Evolutionary conservation across 2,113 vertebrate genomes (phyloP), one percentile per base, ranked within the genome.

Genomic region (Bujurquina vittata): DNA sequence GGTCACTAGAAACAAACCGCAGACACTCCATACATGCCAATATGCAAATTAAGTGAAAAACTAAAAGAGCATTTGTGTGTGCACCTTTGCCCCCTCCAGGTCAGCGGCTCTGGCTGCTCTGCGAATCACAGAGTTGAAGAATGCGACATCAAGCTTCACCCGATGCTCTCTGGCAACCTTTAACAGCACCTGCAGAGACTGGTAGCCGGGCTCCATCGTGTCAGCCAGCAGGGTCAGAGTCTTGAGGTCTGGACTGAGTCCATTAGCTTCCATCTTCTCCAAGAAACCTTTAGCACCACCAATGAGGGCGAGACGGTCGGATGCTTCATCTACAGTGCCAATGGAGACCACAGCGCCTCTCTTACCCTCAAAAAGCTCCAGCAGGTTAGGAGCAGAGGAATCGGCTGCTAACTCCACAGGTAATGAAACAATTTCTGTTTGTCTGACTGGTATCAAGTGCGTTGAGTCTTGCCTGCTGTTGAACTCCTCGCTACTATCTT

Each of bases 51-150:
- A 49, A 49, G 46, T 49, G 3, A 49, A 15, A 49, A 9, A 49
- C 15, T 5, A 46, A 46, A 46, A 62, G 14, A 26, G 22, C 40
- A 35, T 72, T n/a, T 26, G 52, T 23, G 54, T 60, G 18, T 23
- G 92, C 81, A 99, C 98, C 98, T 97, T 97, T 1, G 97, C 97
- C 11, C 94, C 96, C 17, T 96, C 92, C 56, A 97, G 88, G 80
- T 97, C 95, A 29, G 95, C 94, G 7, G 61, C 81, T 92, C 93
- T 97, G 61, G 97, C 97, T 40, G 94, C 94, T 87, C 95, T 97
- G 80, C 95, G 96, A 62, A 99, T 94, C 87, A 96, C 93, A 0
- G 95, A 95, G 82, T 99, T 99, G 80, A 98, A 99, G 89, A 99
- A 99, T 0, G 94, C 94, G 10, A 96, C 83, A 1, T 99, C 97